Base-by-base conservation (phyloP, 2,888 invertebrate genomes). In the Lissonota sp. region DNA sequence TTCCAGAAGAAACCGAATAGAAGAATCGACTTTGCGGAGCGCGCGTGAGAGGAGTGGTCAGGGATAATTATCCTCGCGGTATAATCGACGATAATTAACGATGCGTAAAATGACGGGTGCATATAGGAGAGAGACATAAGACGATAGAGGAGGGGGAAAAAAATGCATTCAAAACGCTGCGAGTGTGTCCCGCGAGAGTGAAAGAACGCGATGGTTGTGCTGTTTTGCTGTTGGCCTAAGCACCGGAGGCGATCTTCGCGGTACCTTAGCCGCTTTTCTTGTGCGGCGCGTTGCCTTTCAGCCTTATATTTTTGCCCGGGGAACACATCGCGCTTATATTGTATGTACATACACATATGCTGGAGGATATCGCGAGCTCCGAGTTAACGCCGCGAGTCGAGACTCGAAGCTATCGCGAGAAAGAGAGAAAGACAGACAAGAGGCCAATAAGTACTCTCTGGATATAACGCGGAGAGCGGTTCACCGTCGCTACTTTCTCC, bases 401-500 rank as follows among this genome's bases (percentile, higher is more conserved):
- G 49, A 55, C 73, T 69, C 62, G 37, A 42, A 64, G 72, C 62
- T 40, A 69, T 79, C 63, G 67, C 16, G 63, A 57, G 64, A 58
- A 26, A 58, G 58, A 64, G 16, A n/a, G 51, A 44, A 12, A 55
- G 49, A 49, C 14, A 53, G 53, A 62, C 26, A 40, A 63, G 51
- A 16, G 62, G 14, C 53, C 55, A 12, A 39, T 51, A 26, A 58
- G 51, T 76, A 16, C 70, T 60, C 14, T 60, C 66, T 53, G 57
- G 75, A 77, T 66, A 79, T 70, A 71, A 66, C 74, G 84, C 82
- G 80, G 82, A 83, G 85, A 85, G 86, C 84, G 83, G 85, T 85
- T 87, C 70, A 76, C 67, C 69, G 79, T 87, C 83, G 86, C 88
- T 88, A 90, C 91, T 90, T 91, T 91, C 91, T 90, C 91, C 88